These are phyloP conservation scores for Goniozus legneri DNA, from an alignment of 1,140 invertebrate genomes.

Conservation along the genomic window DNA sequence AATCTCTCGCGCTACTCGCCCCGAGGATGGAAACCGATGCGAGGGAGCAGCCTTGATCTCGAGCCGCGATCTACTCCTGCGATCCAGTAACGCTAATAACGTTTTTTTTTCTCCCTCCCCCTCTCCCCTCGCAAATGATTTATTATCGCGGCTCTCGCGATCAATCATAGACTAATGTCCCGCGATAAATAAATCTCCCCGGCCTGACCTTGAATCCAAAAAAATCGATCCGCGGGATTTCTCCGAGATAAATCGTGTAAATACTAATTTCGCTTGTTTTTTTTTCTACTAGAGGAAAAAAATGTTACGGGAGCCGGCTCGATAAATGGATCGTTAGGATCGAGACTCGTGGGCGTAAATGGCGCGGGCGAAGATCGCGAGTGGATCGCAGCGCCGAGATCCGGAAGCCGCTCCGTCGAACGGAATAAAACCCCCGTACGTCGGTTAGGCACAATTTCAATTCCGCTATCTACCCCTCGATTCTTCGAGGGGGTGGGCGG, in stretches of 20 bases:
- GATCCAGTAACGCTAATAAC: not conserved
- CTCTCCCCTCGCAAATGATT: too few relatives aligned
- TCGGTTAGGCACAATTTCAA: slow-evolving; percentile 39
- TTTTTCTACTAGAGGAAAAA: not conserved
- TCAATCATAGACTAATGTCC: too few relatives aligned
- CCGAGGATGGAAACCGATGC: slow-evolving; percentile 28
- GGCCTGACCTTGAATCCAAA: too few relatives aligned
- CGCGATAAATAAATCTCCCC: too few relatives aligned
- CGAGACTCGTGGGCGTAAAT: not conserved
- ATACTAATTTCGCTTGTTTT: not conserved
- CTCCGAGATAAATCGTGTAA: too few relatives aligned
- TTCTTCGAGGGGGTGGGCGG: slow-evolving; percentile 5
- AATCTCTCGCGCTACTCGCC: slow-evolving; percentile 24
- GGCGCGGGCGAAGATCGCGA: not conserved
- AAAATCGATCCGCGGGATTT: too few relatives aligned
- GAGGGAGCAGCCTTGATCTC: slow-evolving; percentile 16
- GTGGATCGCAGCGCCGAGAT: too few relatives aligned
- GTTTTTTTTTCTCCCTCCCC: not conserved
- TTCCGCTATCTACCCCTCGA: slow-evolving; percentile 38
- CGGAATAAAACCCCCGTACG: slow-evolving; percentile 20
- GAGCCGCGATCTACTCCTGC: not conserved
- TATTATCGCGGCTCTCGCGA: too few relatives aligned
- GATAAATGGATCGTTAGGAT: not conserved
- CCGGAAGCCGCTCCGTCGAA: slow-evolving; percentile 16
- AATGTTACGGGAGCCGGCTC: not conserved